Conservation (phyloP, 2,888 invertebrate genomes). For the Epirrhoe tristata region DNA sequence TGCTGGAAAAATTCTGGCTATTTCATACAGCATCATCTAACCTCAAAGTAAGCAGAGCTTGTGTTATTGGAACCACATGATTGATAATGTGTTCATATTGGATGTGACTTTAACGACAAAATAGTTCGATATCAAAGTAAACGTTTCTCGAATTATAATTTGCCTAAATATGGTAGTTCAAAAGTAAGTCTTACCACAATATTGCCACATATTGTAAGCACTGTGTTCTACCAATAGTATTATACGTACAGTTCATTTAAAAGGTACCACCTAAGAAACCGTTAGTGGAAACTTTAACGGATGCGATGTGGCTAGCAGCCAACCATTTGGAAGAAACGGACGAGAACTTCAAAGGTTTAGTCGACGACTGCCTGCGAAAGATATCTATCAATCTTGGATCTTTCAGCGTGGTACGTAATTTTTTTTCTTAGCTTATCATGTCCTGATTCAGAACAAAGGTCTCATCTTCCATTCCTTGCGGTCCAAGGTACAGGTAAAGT, state of each 20-base stretch:
- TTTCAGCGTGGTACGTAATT: conserved; percentile 81
- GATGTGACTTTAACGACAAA: too few relatives aligned
- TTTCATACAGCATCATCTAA: too few relatives aligned
- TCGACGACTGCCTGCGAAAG: conserved; percentile 79
- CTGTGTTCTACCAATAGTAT: not conserved
- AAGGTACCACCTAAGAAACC: conserved; percentile 86
- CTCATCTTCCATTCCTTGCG: too few relatives aligned
- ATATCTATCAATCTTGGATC: conserved; percentile 87
- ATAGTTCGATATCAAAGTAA: not conserved
- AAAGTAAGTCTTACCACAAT: too few relatives aligned
- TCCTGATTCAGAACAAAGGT: too few relatives aligned
- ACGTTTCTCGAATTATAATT: not conserved
- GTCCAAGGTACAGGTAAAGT: too few relatives aligned
- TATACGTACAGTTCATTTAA: not conserved
- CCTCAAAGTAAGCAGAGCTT: too few relatives aligned
- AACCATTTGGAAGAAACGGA: conserved; percentile 87
- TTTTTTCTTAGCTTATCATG: not conserved
- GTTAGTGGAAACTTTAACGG: conserved; percentile 84
- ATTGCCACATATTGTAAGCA: too few relatives aligned
- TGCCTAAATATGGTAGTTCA: too few relatives aligned
- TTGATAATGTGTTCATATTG: not conserved
- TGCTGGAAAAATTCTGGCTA: too few relatives aligned
- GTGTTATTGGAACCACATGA: not conserved
- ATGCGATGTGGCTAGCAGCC: conserved; percentile 89
- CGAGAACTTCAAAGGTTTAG: conserved; percentile 81